Evolutionary conservation across 2,888 invertebrate genomes (phyloP).

Genomic region (Koerneria pararmatus): DNA sequence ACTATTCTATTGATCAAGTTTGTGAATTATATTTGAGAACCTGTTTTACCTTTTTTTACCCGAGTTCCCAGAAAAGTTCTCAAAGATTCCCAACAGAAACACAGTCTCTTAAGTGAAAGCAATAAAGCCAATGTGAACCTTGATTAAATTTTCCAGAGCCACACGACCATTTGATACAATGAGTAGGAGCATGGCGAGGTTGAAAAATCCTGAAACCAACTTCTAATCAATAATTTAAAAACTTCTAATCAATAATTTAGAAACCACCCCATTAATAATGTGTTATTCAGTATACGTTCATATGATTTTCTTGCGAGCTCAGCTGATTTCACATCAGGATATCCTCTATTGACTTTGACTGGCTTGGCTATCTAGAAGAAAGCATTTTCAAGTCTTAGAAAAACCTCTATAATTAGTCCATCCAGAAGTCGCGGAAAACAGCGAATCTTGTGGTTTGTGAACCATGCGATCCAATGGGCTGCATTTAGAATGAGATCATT

Average conservation of each 20-base stretch:
- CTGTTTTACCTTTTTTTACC: background rate
- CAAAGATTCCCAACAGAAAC: too few species aligned
- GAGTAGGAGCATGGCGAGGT: slow-evolving; percentile 63
- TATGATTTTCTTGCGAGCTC: too few species aligned
- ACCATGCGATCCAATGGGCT: background rate
- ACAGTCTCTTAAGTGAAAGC: too few species aligned
- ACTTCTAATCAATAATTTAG: background rate
- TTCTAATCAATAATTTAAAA: background rate
- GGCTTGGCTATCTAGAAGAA: background rate
- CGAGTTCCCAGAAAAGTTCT: background rate
- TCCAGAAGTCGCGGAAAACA: background rate
- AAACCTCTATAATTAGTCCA: background rate
- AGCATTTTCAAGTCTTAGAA: background rate
- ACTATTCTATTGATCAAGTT: too few species aligned
- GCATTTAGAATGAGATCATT: too few species aligned
- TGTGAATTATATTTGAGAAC: too few species aligned
- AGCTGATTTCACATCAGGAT: too few species aligned
- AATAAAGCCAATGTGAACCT: slow-evolving; percentile 77
- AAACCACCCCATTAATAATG: background rate
- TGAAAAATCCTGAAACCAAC: slow-evolving; percentile 62
- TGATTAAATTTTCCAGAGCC: slow-evolving; percentile 86
- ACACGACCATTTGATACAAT: slow-evolving; percentile 74
- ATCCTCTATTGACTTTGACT: too few species aligned
- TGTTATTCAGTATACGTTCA: too few species aligned
- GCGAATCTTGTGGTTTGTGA: background rate